Conservation (phyloP, 2,113 vertebrate genomes). For the Tachysurus vachellii region DNA sequence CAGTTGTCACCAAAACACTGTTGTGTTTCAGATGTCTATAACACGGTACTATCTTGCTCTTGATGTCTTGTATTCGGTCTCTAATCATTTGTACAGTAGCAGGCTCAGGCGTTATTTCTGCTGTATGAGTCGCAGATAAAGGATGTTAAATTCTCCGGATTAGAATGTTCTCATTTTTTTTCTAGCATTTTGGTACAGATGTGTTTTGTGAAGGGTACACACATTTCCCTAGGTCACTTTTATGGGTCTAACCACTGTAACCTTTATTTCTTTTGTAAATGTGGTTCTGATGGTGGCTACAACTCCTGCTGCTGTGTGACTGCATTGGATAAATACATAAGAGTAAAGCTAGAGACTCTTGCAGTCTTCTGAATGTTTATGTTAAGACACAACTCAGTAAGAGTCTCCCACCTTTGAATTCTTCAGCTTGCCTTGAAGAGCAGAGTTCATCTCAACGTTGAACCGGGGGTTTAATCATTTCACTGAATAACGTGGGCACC, state of each 20-base stretch:
- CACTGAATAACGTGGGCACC: conserved; percentile 61
- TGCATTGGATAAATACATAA: conserved; percentile 41
- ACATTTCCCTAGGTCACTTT: conserved; percentile 17
- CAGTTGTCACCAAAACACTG: conserved; percentile 57
- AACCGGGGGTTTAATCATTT: neutral
- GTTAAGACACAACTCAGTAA: conserved; percentile 41
- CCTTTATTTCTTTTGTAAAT: neutral
- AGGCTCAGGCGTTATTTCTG: conserved; percentile 29
- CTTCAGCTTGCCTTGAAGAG: conserved; percentile 38
- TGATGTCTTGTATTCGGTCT: conserved; percentile 25
- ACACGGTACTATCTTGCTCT: conserved; percentile 23
- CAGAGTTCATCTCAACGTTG: conserved; percentile 23
- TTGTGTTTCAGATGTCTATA: conserved; percentile 29
- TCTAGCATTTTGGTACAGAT: conserved; percentile 5
- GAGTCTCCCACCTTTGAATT: conserved; percentile 32
- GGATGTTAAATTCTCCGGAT: conserved; percentile 17
- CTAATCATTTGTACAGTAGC: conserved; percentile 42
- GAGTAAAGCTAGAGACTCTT: neutral
- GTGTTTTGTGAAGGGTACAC: conserved; percentile 2
- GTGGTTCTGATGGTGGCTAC: neutral
- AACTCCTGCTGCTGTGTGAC: neutral
- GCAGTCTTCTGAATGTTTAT: conserved; percentile 9
- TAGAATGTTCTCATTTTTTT: conserved; percentile 41
- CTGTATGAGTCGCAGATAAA: conserved; percentile 47
- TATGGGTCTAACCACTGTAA: conserved; percentile 41